Evolutionary conservation across 2,113 vertebrate genomes (phyloP).

Genomic region (Calidris pygmaea): DNA sequence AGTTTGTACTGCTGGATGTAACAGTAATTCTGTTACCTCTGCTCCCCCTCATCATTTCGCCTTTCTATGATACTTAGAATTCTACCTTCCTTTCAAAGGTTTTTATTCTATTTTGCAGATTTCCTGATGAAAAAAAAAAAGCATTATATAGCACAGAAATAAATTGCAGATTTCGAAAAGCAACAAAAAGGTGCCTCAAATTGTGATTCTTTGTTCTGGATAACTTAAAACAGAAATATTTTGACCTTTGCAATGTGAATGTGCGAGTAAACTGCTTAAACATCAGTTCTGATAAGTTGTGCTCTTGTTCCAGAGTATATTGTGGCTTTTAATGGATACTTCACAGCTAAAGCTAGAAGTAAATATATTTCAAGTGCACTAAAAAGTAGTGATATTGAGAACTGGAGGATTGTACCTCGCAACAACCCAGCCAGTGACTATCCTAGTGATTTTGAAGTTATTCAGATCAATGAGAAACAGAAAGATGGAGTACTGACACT

Average conservation of each 20-base stretch:
- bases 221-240: not conserved
- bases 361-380: slow-evolving; percentile 94
- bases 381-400: slow-evolving; percentile 78
- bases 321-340: slow-evolving; percentile 91
- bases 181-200: not conserved
- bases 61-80: not conserved
- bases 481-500: slow-evolving; percentile 83
- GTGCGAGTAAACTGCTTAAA: not conserved
- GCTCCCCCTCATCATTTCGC: fast-evolving
- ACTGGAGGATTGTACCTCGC: slow-evolving; percentile 93
- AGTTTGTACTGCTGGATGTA: not conserved
- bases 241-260: not conserved
- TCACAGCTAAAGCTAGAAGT: slow-evolving; percentile 92
- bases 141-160: not conserved
- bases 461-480: slow-evolving; percentile 89
- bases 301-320: slow-evolving; percentile 88
- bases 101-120: not conserved
- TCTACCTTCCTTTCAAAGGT: not conserved
- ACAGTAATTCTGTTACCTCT: not conserved
- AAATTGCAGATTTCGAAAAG: not conserved
- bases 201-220: not conserved
- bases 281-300: slow-evolving; percentile 39
- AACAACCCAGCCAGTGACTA: slow-evolving; percentile 96
- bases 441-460: slow-evolving; percentile 96
- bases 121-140: not conserved